Percentiles rank a stretch among this genome's conserved stretches.
phyloP scores from a whole-genome alignment of 2,797 vertebrate species.

The Heliangelus exortis region DNA sequence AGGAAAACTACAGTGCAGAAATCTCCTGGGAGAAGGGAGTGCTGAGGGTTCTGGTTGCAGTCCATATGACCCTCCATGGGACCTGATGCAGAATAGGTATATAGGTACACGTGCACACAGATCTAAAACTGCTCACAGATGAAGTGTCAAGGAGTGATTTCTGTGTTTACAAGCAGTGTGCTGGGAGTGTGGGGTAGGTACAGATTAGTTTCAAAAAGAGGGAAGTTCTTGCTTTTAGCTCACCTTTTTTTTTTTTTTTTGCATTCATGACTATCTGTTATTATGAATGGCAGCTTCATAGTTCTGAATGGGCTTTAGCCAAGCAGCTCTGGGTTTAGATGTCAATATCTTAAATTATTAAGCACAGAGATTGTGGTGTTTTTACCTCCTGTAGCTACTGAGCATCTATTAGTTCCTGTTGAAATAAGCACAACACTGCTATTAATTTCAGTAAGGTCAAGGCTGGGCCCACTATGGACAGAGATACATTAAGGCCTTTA shows the following conservation, averaged over 20 bases:
- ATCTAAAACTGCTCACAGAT: neutral
- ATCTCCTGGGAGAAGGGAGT: neutral
- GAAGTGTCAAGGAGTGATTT: neutral
- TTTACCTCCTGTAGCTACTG: neutral
- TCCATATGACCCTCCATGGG: neutral
- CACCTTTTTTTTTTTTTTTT: neutral
- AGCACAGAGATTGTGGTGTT: neutral
- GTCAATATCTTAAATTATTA: neutral
- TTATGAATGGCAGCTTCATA: neutral
- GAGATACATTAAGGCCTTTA: neutral
- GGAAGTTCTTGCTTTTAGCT: neutral
- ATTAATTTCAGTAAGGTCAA: conserved; percentile 18
- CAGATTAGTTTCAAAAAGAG: neutral
- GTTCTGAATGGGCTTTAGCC: neutral
- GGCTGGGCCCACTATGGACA: neutral
- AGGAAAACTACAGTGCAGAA: neutral
- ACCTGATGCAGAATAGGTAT: neutral
- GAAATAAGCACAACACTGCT: neutral
- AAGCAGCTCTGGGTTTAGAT: neutral
- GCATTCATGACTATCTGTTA: neutral
- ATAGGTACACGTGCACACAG: neutral
- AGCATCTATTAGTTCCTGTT: neutral
- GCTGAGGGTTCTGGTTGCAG: neutral
- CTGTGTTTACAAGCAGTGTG: neutral
- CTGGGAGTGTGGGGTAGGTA: neutral